phyloP scores from a whole-genome alignment of 2,888 invertebrate genomes.

The Lochmaea capreae region DNA sequence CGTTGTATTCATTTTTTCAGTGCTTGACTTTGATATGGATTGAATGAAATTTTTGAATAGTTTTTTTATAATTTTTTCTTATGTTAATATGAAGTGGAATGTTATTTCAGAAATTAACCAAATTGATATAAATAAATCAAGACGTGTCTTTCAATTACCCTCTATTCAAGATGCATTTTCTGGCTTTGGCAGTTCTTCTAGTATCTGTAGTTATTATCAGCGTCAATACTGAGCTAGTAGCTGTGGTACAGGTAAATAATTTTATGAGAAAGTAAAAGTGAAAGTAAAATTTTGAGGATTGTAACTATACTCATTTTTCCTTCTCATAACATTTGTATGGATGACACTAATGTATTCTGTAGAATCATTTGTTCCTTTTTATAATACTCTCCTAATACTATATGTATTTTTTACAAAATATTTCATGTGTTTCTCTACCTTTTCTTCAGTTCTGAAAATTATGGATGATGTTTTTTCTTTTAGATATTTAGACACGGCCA shows the following conservation, averaged over 20 bases:
- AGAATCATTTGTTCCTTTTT: too few relatives aligned
- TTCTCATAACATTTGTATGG: too few relatives aligned
- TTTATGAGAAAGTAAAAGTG: neutral
- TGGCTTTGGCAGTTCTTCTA: neutral
- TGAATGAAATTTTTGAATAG: too few relatives aligned
- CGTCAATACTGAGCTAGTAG: neutral
- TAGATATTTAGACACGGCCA: slow-evolving; percentile 45
- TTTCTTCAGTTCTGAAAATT: neutral
- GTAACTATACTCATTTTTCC: too few relatives aligned
- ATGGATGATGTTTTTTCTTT: neutral
- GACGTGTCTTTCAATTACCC: neutral
- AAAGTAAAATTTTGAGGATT: too few relatives aligned
- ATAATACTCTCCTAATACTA: too few relatives aligned
- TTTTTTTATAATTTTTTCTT: too few relatives aligned
- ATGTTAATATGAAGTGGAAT: too few relatives aligned
- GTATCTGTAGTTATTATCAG: neutral
- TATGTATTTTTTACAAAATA: neutral
- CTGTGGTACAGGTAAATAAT: slow-evolving; percentile 5
- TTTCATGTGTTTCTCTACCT: too few relatives aligned
- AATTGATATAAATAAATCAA: neutral
- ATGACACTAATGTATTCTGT: neutral
- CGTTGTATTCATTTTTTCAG: too few relatives aligned
- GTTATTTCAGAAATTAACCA: neutral
- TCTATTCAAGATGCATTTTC: neutral
- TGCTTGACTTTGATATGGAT: too few relatives aligned